These are phyloP conservation scores for Alcedo quadribrachys DNA, from an alignment of 2,797 vertebrate genomes.

Conservation along the genomic window DNA sequence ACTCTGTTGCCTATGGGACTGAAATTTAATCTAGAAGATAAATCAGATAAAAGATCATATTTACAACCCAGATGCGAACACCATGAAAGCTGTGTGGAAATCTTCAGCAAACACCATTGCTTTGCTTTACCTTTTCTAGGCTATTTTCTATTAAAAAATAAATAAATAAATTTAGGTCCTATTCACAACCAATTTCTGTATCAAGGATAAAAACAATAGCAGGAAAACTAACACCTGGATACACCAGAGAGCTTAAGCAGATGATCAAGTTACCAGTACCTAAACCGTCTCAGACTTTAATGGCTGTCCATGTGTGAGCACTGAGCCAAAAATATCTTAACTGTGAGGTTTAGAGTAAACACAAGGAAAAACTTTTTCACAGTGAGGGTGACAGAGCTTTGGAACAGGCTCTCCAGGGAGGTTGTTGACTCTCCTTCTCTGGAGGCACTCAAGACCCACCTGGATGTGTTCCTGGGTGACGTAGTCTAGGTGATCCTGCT, in stretches of 20 bases:
- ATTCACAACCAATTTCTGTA: not conserved
- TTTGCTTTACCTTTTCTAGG: not conserved
- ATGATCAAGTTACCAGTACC: not conserved
- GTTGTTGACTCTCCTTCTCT: no score
- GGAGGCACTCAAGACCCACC: no score
- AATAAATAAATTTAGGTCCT: not conserved
- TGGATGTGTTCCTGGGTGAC: no score
- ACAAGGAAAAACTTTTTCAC: no score
- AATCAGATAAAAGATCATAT: not conserved
- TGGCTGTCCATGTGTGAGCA: not conserved
- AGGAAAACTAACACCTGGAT: not conserved
- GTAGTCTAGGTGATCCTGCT: no score
- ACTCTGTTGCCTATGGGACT: not conserved
- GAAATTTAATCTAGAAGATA: not conserved
- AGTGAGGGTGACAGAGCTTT: no score
- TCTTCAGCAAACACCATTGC: not conserved
- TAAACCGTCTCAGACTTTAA: not conserved
- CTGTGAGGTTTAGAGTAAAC: not conserved
- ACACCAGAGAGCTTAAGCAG: not conserved
- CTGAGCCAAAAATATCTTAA: not conserved
- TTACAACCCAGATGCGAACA: not conserved
- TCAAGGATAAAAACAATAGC: not conserved
- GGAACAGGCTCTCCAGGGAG: no score
- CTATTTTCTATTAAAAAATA: not conserved
- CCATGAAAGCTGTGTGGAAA: not conserved